These are phyloP conservation scores for Heliothis peltigera DNA, from an alignment of 2,888 invertebrate genomes.

Conservation along the genomic window DNA sequence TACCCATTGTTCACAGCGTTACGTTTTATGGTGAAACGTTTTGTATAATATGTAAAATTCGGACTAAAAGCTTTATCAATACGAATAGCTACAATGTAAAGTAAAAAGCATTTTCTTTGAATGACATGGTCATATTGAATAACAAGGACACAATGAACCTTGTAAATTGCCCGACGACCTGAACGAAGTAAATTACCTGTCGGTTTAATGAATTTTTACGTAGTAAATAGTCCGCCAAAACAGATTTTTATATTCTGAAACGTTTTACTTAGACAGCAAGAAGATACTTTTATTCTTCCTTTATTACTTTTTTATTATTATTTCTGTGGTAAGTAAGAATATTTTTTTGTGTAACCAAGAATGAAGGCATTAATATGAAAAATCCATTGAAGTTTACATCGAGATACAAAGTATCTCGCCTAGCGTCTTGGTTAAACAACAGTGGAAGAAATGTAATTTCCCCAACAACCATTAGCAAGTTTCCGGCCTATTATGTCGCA, in stretches of 20 bases:
- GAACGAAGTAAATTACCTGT: slow-evolving; percentile 39
- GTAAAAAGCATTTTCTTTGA: slow-evolving; percentile 44
- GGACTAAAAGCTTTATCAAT: slow-evolving; percentile 32
- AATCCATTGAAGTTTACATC: slow-evolving; percentile 65
- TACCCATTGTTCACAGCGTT: slow-evolving; percentile 26
- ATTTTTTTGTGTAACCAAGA: slow-evolving; percentile 54
- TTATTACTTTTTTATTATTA: slow-evolving; percentile 45
- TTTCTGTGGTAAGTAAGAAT: slow-evolving; percentile 50
- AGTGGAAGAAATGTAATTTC: slow-evolving; percentile 82
- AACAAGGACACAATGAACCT: slow-evolving; percentile 48
- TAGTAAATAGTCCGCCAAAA: slow-evolving; percentile 34
- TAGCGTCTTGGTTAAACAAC: slow-evolving; percentile 68
- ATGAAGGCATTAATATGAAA: slow-evolving; percentile 45
- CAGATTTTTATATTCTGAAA: slow-evolving; percentile 27
- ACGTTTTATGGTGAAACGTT: slow-evolving; percentile 17
- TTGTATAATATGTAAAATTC: slow-evolving; percentile 12
- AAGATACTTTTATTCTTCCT: slow-evolving; percentile 43
- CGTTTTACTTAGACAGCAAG: slow-evolving; percentile 12
- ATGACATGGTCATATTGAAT: slow-evolving; percentile 49
- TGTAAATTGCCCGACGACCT: slow-evolving; percentile 30
- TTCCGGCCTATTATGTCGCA: slow-evolving; percentile 77
- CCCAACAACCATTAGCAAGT: slow-evolving; percentile 81
- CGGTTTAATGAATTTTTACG: slow-evolving; percentile 40
- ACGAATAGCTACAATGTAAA: slow-evolving; percentile 33
- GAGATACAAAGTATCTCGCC: slow-evolving; percentile 58